These are phyloP conservation scores for Silvanus unidentatus DNA, from an alignment of 2,888 invertebrate genomes.

Conservation along the genomic window DNA sequence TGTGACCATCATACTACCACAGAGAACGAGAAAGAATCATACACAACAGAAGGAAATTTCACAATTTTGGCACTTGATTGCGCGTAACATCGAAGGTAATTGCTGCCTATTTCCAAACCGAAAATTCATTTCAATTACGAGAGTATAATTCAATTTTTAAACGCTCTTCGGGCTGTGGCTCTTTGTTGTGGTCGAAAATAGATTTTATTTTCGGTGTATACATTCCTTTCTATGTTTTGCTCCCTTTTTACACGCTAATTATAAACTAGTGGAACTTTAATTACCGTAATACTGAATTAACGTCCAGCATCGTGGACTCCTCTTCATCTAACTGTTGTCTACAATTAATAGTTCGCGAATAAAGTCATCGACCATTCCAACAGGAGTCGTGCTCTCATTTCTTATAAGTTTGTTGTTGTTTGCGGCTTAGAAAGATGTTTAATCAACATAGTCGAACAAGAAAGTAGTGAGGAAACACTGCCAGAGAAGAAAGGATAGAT, in stretches of 20 bases:
- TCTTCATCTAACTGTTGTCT: too few species aligned
- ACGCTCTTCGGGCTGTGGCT: too few species aligned
- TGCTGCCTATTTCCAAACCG: constrained; percentile 10
- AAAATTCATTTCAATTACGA: constrained; percentile 6
- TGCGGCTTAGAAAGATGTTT: constrained; percentile 3
- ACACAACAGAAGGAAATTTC: constrained; percentile 27
- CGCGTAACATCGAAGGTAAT: constrained; percentile 14
- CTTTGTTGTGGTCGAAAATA: too few species aligned
- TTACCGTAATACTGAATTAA: too few species aligned
- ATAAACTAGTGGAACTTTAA: too few species aligned
- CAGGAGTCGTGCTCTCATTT: constrained; percentile 12
- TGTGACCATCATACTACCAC: constrained; percentile 11
- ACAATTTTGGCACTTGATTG: constrained; percentile 8
- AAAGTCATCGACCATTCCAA: constrained; percentile 19
- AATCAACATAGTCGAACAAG: constrained; percentile 3
- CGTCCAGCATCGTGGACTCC: too few species aligned
- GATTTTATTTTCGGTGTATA: too few species aligned
- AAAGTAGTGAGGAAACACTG: background rate
- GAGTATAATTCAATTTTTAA: constrained; percentile 2
- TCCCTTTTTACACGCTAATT: too few species aligned
- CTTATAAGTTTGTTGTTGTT: constrained; percentile 7
- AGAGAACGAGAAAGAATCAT: constrained; percentile 19
- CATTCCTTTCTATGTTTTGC: too few species aligned
- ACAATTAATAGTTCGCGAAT: constrained; percentile 10
- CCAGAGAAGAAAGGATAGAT: background rate